Evolutionary conservation across 2,113 vertebrate species (phyloP).

Genomic region (Pelecanoides urinatrix): DNA sequence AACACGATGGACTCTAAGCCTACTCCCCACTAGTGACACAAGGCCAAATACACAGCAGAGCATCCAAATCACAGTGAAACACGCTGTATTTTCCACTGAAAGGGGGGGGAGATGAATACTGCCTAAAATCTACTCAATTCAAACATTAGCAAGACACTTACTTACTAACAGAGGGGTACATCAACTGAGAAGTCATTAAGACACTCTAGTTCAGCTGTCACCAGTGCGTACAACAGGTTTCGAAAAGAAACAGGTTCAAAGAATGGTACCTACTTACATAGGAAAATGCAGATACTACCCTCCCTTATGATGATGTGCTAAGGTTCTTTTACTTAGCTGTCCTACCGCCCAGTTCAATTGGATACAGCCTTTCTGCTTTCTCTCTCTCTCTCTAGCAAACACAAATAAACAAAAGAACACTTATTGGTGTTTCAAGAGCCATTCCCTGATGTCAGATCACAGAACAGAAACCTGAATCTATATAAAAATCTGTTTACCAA

Average conservation of each 20-base stretch:
- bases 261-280: not conserved
- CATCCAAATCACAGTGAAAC: not conserved
- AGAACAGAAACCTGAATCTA: constrained; percentile 22
- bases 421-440: not conserved
- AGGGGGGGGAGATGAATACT: not conserved
- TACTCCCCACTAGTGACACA: not conserved
- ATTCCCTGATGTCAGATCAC: not conserved
- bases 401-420: constrained; percentile 24
- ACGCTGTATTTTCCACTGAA: not conserved
- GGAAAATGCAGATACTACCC: not conserved
- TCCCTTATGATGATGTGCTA: not conserved
- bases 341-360: not conserved
- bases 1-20: not conserved
- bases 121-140: not conserved
- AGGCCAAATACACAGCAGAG: not conserved
- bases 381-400: not conserved
- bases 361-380: not conserved
- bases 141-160: not conserved
- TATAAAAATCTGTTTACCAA: constrained; percentile 43
- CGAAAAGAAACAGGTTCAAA: not conserved
- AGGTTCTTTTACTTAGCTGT: not conserved
- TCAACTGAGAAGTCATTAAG: not conserved
- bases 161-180: not conserved
- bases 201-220: not conserved
- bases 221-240: not conserved